Base-by-base conservation (phyloP, 2,113 vertebrate genomes). In the Phaethon lepturus region DNA sequence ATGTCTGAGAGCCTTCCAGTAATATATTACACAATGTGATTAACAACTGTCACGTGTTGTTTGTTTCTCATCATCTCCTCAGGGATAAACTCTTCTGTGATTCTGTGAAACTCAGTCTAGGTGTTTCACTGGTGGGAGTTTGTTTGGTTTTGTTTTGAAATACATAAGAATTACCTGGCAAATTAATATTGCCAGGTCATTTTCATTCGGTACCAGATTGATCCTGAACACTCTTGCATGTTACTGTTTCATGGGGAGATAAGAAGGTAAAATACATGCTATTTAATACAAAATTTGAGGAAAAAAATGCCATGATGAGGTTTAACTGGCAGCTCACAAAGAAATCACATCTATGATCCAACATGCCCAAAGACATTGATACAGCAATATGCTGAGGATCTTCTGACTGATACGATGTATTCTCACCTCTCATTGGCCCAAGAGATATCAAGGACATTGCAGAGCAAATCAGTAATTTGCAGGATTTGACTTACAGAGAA, bases 21-120 rank as follows among this genome's bases (percentile, higher is more conserved):
- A 92, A 71, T 13, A n/a, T 3, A 52, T 94, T 79, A 42, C 53
- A 62, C 83, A 85, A 68, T 9, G 66, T 69, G 95, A 94, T 88
- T 68, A 93, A 62, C 68, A 87, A 28, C 38, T n/a, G 33, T 69
- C 56, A 94, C 13, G 5, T 95, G 91, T 7, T 92, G 55, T 81
- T 96, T 95, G 91, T 79, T 95, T 95, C 84, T 82, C 96, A 85
- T 56, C 66, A 49, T 68, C 80, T 95, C 91, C 86, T 53, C 45
- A 15, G 96, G 91, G 96, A 91, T 96, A 96, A 97, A 90, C 38
- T 38, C 38, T 38, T 38, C 38, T 38, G 38, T 38, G 38, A 38
- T 38, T 38, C 38, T 38, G 38, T 38, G 38, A 38, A 38, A 38
- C 84, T 80, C 85, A 66, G 55, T 9, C 58, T 5, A 13, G 86